A percentile compares a stretch with the other conserved stretches of the same genome.
phyloP scores from a whole-genome alignment of 2,888 invertebrate genomes.

The Pedicia rivosa region DNA sequence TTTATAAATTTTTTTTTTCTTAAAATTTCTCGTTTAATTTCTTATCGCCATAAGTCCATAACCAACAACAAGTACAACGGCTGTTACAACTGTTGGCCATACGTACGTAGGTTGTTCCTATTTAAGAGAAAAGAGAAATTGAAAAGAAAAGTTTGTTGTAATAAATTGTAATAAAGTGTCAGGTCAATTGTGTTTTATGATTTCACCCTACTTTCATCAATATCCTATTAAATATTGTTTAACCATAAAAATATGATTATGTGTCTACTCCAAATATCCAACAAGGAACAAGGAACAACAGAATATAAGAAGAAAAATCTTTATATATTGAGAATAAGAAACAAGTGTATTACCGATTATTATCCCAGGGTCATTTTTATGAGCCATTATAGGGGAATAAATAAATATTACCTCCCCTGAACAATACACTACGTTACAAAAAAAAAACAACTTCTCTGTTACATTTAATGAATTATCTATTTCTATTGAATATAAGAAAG shows the following conservation, averaged over 20 bases:
- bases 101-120: conserved; percentile 23
- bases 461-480: no score
- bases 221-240: no score
- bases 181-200: not conserved
- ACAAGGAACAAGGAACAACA: no score
- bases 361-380: conserved; percentile 9
- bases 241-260: no score
- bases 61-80: conserved; percentile 30
- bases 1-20: no score
- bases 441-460: no score
- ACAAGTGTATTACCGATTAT: conserved; percentile 5
- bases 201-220: no score
- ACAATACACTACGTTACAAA: not conserved
- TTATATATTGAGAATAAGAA: no score
- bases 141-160: not conserved
- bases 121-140: not conserved
- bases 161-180: not conserved
- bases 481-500: no score
- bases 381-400: conserved; percentile 8
- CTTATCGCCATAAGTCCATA: conserved; percentile 31
- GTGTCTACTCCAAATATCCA: no score
- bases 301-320: no score
- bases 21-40: no score
- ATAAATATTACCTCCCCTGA: not conserved
- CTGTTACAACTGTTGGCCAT: conserved; percentile 31